Conservation (phyloP, 2,113 vertebrate species). For the Castor canadensis region DNA sequence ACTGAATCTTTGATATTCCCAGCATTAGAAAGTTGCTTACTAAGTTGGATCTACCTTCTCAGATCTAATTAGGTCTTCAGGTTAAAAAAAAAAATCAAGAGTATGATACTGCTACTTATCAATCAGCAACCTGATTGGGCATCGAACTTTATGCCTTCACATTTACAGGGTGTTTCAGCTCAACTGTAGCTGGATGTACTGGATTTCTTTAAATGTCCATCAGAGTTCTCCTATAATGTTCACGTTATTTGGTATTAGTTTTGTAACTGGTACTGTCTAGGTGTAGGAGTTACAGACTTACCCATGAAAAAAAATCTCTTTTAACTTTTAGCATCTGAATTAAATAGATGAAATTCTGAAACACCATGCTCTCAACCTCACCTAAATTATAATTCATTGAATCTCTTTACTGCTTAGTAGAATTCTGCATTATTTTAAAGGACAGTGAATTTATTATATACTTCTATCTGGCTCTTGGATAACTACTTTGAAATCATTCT, state of each 20-base stretch:
- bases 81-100: background rate
- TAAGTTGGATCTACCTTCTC: background rate
- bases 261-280: background rate
- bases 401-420: background rate
- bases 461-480: background rate
- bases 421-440: constrained; percentile 46
- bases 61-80: background rate
- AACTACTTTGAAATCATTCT: constrained; percentile 7
- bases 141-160: background rate
- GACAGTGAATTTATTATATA: background rate
- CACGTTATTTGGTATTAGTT: background rate
- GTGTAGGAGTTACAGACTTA: background rate
- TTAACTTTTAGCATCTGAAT: background rate
- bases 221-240: background rate
- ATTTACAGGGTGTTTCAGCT: background rate
- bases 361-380: background rate
- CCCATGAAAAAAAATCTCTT: background rate
- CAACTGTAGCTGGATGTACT: background rate
- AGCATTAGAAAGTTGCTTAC: background rate
- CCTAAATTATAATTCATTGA: background rate
- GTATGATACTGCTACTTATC: background rate
- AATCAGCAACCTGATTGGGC: background rate
- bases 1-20: background rate
- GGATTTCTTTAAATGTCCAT: background rate
- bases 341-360: background rate